Evolutionary conservation across 2,113 vertebrate genomes (phyloP).

Genomic region (Aleadryas rufinucha): DNA sequence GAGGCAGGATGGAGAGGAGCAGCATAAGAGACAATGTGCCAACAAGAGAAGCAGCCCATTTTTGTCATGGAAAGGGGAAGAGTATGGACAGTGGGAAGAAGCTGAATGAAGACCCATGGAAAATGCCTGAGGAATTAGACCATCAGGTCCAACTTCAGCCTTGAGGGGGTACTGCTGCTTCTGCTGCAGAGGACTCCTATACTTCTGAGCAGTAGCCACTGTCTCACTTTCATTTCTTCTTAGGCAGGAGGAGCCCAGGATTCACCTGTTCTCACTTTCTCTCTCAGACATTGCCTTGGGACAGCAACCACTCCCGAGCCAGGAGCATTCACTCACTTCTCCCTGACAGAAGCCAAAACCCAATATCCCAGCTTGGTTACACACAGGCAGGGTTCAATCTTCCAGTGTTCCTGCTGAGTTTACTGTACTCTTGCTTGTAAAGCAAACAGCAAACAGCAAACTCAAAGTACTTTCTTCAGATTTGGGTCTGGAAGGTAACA

Average conservation of each 20-base stretch:
- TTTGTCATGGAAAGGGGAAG: neutral
- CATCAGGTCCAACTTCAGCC: neutral
- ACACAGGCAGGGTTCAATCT: neutral
- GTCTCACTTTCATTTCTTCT: neutral
- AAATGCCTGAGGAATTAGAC: neutral
- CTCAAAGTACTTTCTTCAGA: neutral
- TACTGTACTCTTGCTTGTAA: neutral
- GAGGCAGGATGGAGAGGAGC: neutral
- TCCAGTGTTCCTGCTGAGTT: fast-evolving
- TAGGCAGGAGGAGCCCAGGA: neutral
- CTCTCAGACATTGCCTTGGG: neutral
- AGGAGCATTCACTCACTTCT: neutral
- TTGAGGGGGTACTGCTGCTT: neutral
- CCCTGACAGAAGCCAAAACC: neutral
- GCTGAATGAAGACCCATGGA: neutral
- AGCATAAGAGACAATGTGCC: neutral
- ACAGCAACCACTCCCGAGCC: neutral
- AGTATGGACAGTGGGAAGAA: neutral
- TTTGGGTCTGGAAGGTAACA: neutral
- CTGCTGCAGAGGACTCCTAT: neutral
- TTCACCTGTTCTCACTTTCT: neutral
- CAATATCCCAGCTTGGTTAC: neutral
- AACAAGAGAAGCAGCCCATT: neutral
- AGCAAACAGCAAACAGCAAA: neutral
- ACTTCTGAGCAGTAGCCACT: neutral